Conservation (phyloP, 1,140 invertebrate genomes). For the Anastrepha obliqua region DNA sequence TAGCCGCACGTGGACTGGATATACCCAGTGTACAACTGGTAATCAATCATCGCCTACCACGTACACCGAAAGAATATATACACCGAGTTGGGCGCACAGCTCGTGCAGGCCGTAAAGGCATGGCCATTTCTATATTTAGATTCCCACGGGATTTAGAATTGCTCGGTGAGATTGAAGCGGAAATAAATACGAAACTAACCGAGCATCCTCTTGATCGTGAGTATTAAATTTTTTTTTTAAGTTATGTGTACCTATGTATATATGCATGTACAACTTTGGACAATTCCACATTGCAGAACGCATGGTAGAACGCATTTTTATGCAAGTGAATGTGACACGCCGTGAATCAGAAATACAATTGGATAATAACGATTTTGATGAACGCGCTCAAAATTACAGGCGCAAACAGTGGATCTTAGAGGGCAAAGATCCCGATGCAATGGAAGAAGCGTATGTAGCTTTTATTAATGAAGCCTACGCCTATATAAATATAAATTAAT, state of each 20-base stretch:
- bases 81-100: constrained; percentile 98
- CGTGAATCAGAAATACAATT: constrained; percentile 93
- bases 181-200: constrained; percentile 89
- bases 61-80: constrained; percentile 94
- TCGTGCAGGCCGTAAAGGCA: constrained; percentile 89
- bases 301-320: constrained; percentile 81
- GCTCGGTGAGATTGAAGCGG: constrained; percentile 89
- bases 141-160: constrained; percentile 90
- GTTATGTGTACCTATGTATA: neutral
- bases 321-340: constrained; percentile 92
- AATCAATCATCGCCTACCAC: constrained; percentile 94
- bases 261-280: constrained; percentile 7
- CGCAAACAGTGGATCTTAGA: constrained; percentile 90
- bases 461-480: neutral
- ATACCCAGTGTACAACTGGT: constrained; percentile 93
- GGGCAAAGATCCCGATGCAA: constrained; percentile 87
- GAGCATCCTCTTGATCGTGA: constrained; percentile 90
- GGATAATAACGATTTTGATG: constrained; percentile 93
- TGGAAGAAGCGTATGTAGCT: constrained; percentile 77
- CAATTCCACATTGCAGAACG: constrained; percentile 62
- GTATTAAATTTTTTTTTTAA: constrained; percentile 56
- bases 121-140: constrained; percentile 92
- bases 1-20: constrained; percentile 94
- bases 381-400: constrained; percentile 90
- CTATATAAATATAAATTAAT: no score